Evolutionary conservation across 1,140 invertebrate genomes (phyloP).

Genomic region (Pomacea maculata): DNA sequence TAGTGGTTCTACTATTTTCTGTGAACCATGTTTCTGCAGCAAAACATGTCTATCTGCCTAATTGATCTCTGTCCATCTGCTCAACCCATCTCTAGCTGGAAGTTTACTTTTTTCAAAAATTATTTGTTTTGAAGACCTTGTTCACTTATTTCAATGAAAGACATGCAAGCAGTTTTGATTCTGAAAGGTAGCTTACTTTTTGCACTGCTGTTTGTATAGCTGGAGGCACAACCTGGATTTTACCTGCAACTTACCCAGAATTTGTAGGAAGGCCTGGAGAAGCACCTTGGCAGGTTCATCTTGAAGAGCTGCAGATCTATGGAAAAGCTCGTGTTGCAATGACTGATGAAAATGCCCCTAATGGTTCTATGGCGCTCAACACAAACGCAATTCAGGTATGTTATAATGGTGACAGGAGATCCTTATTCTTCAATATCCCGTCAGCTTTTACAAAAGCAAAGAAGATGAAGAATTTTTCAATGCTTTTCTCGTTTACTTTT

Average conservation of each 20-base stretch:
- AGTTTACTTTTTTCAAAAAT: background rate
- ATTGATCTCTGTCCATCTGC: background rate
- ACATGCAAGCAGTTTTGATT: too few species aligned
- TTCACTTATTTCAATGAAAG: too few species aligned
- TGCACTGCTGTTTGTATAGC: conserved; percentile 23
- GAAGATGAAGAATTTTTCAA: too few species aligned
- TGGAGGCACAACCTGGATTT: conserved; percentile 45
- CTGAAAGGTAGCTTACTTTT: too few species aligned
- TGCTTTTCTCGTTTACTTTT: too few species aligned
- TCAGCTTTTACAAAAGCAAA: too few species aligned
- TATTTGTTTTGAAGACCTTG: too few species aligned
- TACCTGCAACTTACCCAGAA: conserved; percentile 39
- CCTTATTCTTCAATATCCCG: too few species aligned
- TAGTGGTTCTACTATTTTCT: background rate
- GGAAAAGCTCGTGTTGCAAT: conserved; percentile 46
- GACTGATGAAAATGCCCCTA: conserved; percentile 28
- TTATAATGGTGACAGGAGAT: background rate
- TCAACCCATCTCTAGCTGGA: background rate
- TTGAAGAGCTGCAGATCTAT: conserved; percentile 44
- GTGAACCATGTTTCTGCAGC: too few species aligned
- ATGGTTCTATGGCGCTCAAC: conserved; percentile 15
- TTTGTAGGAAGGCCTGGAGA: conserved; percentile 25
- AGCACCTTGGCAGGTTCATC: conserved; percentile 9
- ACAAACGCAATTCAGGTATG: conserved; percentile 31
- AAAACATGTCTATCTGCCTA: too few species aligned